Evolutionary conservation across 2,797 vertebrate genomes (phyloP).

Genomic region (Intellagama lesueurii): DNA sequence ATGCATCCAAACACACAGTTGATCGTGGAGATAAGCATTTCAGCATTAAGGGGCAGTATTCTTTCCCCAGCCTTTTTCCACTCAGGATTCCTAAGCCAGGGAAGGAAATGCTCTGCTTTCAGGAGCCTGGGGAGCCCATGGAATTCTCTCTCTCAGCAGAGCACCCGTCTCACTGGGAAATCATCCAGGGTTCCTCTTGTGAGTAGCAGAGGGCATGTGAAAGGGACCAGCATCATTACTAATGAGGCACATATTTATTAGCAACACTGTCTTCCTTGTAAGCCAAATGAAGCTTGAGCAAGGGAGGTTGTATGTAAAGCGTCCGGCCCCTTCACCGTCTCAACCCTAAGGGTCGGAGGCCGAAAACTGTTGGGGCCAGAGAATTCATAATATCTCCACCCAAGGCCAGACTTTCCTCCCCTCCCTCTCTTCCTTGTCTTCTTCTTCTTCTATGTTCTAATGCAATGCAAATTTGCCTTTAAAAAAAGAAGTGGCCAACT

Average conservation of each 20-base stretch:
- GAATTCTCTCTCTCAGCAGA: neutral
- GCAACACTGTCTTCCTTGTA: neutral
- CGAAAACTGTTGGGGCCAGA: neutral
- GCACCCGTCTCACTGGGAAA: neutral
- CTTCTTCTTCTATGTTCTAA: neutral
- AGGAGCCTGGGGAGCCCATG: neutral
- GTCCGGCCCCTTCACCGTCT: neutral
- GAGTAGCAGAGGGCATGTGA: slow-evolving; percentile 46
- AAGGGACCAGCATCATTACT: slow-evolving; percentile 2
- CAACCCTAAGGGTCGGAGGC: neutral
- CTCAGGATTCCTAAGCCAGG: neutral
- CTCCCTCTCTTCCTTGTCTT: neutral
- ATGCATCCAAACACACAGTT: neutral
- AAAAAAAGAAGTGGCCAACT: too few species aligned
- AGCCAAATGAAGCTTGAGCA: neutral
- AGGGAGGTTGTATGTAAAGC: neutral
- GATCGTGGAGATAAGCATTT: neutral
- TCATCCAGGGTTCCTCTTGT: slow-evolving; percentile 6
- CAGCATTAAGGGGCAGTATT: neutral
- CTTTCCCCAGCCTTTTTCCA: neutral
- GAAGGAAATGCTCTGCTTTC: neutral
- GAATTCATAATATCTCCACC: neutral
- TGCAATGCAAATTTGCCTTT: neutral
- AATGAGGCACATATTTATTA: neutral
- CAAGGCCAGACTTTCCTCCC: neutral